These are phyloP conservation scores for Thoracochromis brauschi DNA, from an alignment of 2,113 vertebrate species.

Conservation along the genomic window DNA sequence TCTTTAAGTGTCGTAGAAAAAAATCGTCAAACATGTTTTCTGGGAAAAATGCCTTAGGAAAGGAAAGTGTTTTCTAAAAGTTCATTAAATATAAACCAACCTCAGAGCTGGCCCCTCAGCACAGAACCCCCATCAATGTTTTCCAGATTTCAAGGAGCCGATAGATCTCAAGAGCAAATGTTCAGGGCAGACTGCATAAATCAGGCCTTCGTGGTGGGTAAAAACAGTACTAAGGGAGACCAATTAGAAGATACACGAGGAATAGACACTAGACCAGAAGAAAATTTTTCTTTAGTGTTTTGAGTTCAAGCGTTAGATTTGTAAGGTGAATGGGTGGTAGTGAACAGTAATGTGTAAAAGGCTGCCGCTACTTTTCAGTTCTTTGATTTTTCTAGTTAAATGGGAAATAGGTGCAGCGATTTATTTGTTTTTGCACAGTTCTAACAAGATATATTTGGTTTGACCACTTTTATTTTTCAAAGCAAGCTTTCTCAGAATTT, in stretches of 20 bases:
- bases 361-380: background rate
- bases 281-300: background rate
- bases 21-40: background rate
- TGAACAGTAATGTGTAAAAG: background rate
- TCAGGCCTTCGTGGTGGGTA: background rate
- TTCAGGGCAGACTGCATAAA: background rate
- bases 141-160: background rate
- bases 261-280: background rate
- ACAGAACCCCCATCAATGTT: background rate
- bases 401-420: background rate
- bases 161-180: background rate
- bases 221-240: background rate
- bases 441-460: background rate
- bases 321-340: background rate
- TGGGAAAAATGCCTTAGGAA: background rate
- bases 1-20: background rate
- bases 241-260: background rate
- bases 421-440: background rate
- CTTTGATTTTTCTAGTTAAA: background rate
- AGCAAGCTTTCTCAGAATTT: background rate
- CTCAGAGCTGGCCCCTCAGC: background rate
- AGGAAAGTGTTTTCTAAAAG: background rate
- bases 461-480: background rate
- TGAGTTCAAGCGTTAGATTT: background rate
- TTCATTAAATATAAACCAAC: background rate